phyloP scores from a whole-genome alignment of 2,113 vertebrate genomes.

The Dasyprocta punctata region DNA sequence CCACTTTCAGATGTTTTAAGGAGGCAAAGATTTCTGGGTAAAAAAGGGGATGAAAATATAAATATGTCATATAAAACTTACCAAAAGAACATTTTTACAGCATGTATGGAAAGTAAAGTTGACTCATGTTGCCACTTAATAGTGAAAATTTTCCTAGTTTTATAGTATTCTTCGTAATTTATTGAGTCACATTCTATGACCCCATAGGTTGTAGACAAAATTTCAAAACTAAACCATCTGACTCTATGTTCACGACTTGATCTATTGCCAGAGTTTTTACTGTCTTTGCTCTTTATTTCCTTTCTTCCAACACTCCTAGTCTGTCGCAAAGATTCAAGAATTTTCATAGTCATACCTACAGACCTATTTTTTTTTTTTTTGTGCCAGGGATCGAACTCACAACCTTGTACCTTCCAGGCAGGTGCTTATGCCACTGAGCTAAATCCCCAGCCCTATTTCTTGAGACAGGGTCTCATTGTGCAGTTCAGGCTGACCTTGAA shows the following conservation, averaged over 20 bases:
- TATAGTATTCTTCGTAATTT: neutral
- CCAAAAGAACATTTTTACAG: neutral
- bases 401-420: no score
- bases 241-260: neutral
- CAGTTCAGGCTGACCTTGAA: no score
- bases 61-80: neutral
- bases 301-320: neutral
- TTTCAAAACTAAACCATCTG: neutral
- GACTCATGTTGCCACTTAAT: neutral
- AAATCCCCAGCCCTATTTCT: no score
- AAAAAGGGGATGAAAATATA: neutral
- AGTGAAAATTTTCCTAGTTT: neutral
- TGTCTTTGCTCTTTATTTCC: neutral
- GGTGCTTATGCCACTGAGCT: no score
- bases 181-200: neutral
- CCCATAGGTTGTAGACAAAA: neutral
- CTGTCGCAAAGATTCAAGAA: neutral
- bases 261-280: neutral
- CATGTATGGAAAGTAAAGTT: neutral
- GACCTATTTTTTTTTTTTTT: no score
- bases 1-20: conserved; percentile 86
- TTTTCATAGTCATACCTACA: neutral
- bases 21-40: conserved; percentile 86
- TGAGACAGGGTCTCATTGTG: no score
- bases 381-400: no score